Evolutionary conservation across 2,888 invertebrate genomes (phyloP).

Genomic region (Limnephilus rhombicus): DNA sequence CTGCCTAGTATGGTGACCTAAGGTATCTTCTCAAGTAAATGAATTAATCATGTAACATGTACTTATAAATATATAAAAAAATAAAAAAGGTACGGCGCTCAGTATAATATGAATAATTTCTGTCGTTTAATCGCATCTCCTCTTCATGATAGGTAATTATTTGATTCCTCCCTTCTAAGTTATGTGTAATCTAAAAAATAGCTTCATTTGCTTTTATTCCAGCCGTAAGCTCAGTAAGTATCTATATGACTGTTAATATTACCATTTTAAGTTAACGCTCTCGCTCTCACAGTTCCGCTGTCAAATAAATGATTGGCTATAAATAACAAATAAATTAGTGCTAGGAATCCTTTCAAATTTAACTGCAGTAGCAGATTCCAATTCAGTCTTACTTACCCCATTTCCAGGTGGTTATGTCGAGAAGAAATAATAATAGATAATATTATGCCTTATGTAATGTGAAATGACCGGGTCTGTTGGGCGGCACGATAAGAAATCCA

Average conservation of each 20-base stretch:
- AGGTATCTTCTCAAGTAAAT: no score
- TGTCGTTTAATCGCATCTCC: no score
- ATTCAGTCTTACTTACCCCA: neutral
- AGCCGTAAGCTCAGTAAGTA: neutral
- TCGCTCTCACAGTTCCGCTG: neutral
- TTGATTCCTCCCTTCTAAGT: neutral
- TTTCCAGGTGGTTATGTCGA: neutral
- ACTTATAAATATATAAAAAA: no score
- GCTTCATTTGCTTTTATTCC: neutral
- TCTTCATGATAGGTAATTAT: neutral
- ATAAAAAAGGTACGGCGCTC: no score
- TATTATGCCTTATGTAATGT: neutral
- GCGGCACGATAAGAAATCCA: slow-evolving; percentile 22
- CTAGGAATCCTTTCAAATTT: neutral
- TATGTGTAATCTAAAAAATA: neutral
- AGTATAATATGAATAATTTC: no score
- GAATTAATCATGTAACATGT: no score
- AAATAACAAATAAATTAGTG: neutral
- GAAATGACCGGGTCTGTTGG: neutral
- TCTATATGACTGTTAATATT: neutral
- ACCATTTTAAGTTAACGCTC: neutral
- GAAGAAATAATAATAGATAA: neutral
- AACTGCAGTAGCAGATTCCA: neutral
- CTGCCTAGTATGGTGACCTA: no score
- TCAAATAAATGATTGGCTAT: neutral